These are phyloP conservation scores for Cynoglossus semilaevis DNA, from an alignment of 2,113 vertebrate species.

Conservation along the genomic window DNA sequence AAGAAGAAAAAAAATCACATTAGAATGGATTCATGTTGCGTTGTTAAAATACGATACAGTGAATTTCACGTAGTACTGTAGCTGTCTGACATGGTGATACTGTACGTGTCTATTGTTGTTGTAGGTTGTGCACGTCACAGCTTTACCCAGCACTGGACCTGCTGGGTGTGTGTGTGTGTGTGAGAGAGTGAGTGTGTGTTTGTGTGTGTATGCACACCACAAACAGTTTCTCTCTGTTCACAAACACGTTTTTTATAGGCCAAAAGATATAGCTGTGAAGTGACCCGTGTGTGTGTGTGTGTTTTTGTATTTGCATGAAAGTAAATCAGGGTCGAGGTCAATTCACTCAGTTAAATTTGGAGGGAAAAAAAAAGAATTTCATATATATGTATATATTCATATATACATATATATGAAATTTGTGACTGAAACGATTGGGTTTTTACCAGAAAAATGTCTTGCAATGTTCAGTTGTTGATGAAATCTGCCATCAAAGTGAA, in stretches of 20 bases:
- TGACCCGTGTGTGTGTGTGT: conserved; percentile 3
- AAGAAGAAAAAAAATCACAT: conserved; percentile 60
- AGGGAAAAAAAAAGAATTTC: conserved; percentile 26
- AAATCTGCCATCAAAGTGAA: conserved; percentile 48
- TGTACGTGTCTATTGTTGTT: conserved; percentile 57
- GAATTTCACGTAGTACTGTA: conserved; percentile 70
- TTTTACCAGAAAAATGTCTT: conserved; percentile 25
- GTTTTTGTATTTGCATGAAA: conserved; percentile 64
- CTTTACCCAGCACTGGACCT: conserved; percentile 62
- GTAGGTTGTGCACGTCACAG: conserved; percentile 57
- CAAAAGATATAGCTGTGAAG: conserved; percentile 67
- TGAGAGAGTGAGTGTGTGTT: conserved; percentile 17
- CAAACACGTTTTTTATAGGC: conserved; percentile 73
- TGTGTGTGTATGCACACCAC: conserved; percentile 39
- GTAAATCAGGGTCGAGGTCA: conserved; percentile 66
- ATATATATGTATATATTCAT: too few relatives aligned
- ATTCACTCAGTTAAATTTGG: conserved; percentile 54
- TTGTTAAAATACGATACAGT: conserved; percentile 62
- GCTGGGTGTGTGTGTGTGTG: conserved; percentile 47
- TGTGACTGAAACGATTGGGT: conserved; percentile 39
- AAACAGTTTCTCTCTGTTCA: conserved; percentile 57
- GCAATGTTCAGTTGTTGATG: conserved; percentile 30
- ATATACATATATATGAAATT: conserved; percentile 11
- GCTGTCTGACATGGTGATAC: conserved; percentile 65
- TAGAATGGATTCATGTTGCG: conserved; percentile 61